phyloP scores from a whole-genome alignment of 2,797 vertebrate species.

The Gobio occitaniae region DNA sequence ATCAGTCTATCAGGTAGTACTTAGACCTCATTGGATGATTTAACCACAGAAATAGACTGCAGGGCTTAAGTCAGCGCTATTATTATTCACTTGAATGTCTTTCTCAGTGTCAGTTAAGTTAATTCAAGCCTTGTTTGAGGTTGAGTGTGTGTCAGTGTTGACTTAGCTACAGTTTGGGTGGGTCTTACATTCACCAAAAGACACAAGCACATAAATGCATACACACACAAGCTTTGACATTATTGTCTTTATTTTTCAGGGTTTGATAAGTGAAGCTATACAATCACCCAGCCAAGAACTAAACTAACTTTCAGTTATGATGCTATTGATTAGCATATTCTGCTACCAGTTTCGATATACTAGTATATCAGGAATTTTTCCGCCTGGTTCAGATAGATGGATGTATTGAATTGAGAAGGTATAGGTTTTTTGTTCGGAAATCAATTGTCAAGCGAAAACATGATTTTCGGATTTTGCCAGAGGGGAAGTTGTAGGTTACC shows the following conservation, averaged over 20 bases:
- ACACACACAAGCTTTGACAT: slow-evolving; percentile 29
- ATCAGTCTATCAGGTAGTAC: neutral
- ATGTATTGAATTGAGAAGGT: slow-evolving; percentile 18
- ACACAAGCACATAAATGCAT: slow-evolving; percentile 10
- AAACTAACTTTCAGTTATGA: slow-evolving; percentile 13
- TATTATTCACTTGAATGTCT: slow-evolving; percentile 30
- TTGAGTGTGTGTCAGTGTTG: neutral
- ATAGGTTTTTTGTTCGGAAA: neutral
- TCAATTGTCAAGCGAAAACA: neutral
- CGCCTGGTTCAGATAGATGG: slow-evolving; percentile 12
- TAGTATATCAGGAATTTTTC: neutral
- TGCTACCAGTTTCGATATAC: neutral
- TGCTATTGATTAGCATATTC: slow-evolving; percentile 9
- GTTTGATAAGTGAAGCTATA: slow-evolving; percentile 27
- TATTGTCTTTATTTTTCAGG: slow-evolving; percentile 43
- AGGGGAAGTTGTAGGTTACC: neutral
- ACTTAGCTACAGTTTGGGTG: slow-evolving; percentile 19
- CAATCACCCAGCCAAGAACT: slow-evolving; percentile 30
- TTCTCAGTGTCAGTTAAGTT: slow-evolving; percentile 27
- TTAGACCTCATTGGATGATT: slow-evolving; percentile 17
- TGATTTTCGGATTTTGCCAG: slow-evolving; percentile 10
- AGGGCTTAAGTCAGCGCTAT: slow-evolving; percentile 18
- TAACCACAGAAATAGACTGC: slow-evolving; percentile 15
- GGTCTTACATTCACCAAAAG: slow-evolving; percentile 2
- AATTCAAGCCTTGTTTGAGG: neutral